phyloP scores from a whole-genome alignment of 2,888 invertebrate species.

The Caenorhabditis doughertyi region DNA sequence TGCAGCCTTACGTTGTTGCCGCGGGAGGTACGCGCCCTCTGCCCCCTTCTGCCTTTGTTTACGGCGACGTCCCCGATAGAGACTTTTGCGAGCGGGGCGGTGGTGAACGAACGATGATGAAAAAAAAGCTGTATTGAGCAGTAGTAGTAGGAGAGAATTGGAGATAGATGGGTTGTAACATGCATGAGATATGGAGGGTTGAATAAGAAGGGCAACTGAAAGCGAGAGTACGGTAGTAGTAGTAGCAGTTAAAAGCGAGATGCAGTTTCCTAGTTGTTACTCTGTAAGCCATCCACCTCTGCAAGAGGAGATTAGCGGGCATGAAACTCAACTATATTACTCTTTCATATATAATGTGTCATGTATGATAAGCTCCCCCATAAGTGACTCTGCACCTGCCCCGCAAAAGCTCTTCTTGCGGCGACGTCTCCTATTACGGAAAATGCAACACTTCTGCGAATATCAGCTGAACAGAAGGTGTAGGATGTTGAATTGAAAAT shows the following conservation, averaged over 20 bases:
- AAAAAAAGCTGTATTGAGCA: constrained; percentile 29
- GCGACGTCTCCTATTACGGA: not conserved
- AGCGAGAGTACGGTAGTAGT: constrained; percentile 5
- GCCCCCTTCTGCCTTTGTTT: constrained; percentile 33
- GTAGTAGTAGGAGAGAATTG: not conserved
- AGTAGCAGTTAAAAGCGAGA: not conserved
- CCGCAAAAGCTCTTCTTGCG: not conserved
- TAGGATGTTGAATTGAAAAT: not conserved
- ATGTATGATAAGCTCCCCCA: not conserved
- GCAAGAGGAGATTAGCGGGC: not conserved
- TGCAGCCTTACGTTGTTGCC: constrained; percentile 36
- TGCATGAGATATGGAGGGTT: constrained; percentile 26
- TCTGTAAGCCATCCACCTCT: no score
- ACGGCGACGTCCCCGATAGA: constrained; percentile 23
- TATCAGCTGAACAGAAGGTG: not conserved
- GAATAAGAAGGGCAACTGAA: constrained; percentile 12
- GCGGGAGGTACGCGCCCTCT: constrained; percentile 33
- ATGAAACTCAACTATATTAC: not conserved
- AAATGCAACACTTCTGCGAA: not conserved
- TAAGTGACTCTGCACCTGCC: not conserved
- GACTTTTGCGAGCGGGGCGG: constrained; percentile 26
- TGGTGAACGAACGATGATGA: constrained; percentile 35
- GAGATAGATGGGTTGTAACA: constrained; percentile 20
- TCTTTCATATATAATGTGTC: not conserved
- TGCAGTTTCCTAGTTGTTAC: no score